phyloP scores from a whole-genome alignment of 2,888 invertebrate genomes.

The Petrolisthes cinctipes region DNA sequence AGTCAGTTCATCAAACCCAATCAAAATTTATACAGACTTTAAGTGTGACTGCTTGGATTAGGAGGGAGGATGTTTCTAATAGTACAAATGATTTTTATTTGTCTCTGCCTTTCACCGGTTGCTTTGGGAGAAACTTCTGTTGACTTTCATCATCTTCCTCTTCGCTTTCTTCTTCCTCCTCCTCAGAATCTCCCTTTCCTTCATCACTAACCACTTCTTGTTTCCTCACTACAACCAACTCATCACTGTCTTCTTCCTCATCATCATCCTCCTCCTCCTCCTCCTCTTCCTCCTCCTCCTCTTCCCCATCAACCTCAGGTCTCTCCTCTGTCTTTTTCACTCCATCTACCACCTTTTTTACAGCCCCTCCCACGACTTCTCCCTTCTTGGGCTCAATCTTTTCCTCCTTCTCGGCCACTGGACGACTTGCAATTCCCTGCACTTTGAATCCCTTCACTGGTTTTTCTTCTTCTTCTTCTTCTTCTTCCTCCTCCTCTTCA shows the following conservation, averaged over 20 bases:
- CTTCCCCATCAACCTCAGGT: background rate
- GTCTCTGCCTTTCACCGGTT: background rate
- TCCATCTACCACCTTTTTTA: background rate
- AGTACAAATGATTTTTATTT: no score
- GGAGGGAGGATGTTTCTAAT: no score
- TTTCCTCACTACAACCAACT: background rate
- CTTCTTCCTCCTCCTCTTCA: background rate
- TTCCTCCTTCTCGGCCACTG: background rate
- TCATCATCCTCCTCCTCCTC: background rate
- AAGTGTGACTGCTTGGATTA: background rate
- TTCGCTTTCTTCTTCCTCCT: background rate
- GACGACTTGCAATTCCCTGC: background rate
- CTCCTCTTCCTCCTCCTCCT: background rate
- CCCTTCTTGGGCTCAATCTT: background rate
- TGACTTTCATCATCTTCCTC: constrained; percentile 11
- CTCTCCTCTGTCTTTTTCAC: background rate
- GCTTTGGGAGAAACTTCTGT: background rate
- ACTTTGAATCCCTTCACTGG: background rate
- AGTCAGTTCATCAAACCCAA: no score
- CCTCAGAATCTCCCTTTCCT: constrained; percentile 1
- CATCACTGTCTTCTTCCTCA: background rate
- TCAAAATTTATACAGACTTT: background rate
- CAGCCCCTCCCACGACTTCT: background rate
- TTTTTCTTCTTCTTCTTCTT: background rate
- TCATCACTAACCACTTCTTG: background rate